A percentile compares a stretch with the other conserved stretches of the same genome.
Conservation (phyloP, 1,140 invertebrate species). For the Caenorhabditis latens region DNA sequence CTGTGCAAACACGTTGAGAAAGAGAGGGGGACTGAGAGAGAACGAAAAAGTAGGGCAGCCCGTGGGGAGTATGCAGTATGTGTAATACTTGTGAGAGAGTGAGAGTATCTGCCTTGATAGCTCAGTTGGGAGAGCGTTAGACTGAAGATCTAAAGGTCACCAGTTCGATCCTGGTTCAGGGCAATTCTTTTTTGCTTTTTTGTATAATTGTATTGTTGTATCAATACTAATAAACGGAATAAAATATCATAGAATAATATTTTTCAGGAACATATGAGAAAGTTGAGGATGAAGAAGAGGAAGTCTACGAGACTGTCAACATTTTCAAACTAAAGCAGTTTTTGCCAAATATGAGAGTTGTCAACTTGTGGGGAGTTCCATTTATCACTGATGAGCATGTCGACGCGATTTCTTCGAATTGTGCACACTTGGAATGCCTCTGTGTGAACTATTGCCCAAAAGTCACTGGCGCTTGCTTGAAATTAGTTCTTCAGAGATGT, state of each 20-base stretch:
- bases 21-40: background rate
- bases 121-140: constrained; percentile 73
- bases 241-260: background rate
- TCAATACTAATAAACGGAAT: background rate
- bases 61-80: background rate
- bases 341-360: constrained; percentile 92
- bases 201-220: background rate
- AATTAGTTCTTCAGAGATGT: constrained; percentile 92
- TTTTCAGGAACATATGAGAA: constrained; percentile 94
- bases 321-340: constrained; percentile 97
- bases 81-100: background rate
- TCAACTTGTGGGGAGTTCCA: constrained; percentile 84
- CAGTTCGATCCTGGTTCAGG: constrained; percentile 67
- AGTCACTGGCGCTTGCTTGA: constrained; percentile 95
- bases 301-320: constrained; percentile 99
- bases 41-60: background rate
- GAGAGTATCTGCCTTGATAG: constrained; percentile 61
- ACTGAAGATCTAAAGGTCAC: constrained; percentile 72
- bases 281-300: constrained; percentile 94
- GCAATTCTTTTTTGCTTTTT: constrained; percentile 30
- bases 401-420: constrained; percentile 87
- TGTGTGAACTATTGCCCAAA: constrained; percentile 96
- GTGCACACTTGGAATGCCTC: constrained; percentile 90
- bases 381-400: constrained; percentile 89
- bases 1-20: constrained; percentile 18